Base-by-base conservation (phyloP, 2,113 vertebrate genomes). In the Serilophus lunatus region DNA sequence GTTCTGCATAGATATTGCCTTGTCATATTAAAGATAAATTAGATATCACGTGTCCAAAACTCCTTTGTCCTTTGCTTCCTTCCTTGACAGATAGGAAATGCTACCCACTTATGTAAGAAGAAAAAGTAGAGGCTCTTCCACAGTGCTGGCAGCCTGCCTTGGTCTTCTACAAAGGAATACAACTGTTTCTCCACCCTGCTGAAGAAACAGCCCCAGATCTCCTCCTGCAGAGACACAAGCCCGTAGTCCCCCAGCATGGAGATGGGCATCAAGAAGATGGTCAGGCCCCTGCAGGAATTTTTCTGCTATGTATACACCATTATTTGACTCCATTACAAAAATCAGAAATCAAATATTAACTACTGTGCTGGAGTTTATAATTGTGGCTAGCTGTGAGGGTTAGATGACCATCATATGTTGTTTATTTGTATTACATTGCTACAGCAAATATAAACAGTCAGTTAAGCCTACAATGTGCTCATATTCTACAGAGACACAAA, bases 191-290 rank as follows among this genome's bases (percentile, higher is more conserved):
- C 33, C 25, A 28, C 9, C 23, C 44, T 60, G 24, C 51, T 42
- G 20, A 50, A 50, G 6, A 45, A 60, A 14, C 12, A 70, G 18
- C 7, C 44, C 3, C 35, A 80, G 3, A 38, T 9, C 28, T 38
- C 28, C 20, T 40, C 36, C 38, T 33, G 53, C 36, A 76, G 53
- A 83, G 29, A 38, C 51, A 66, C 3, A 76, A 16, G 7, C 49
- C 9, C 0, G 0, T 24, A 53, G 25, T 6, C 3, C 18, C 38
- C 9, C 42, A 61, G n/a, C 14, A 35, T 1, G 3, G 56, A 66
- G 24, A 8, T 20, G 6, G 13, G 26, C 24, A n/a, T 19, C 77
- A 81, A 70, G 25, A 74, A 61, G 19, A 6, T 3, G 9, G 18
- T 9, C n/a, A 72, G 35, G 8, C 4, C 14, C 20, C 38, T 20